Evolutionary conservation across 1,140 invertebrate species (phyloP).

Genomic region (Temnothorax nylanderi): DNA sequence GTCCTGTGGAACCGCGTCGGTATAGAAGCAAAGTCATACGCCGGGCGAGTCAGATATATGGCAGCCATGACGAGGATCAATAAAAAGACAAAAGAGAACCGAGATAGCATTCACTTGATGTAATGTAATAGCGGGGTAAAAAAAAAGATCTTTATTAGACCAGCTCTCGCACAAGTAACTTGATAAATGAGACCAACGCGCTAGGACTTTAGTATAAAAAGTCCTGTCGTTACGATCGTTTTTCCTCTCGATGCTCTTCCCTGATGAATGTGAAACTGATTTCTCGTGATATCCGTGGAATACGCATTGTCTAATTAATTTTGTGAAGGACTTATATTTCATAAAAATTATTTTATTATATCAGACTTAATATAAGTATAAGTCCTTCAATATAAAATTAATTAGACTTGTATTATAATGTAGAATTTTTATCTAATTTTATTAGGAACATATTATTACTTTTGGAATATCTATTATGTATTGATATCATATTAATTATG

Average conservation of each 20-base stretch:
- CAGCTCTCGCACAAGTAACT: conserved; percentile 19
- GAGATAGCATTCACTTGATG: conserved; percentile 12
- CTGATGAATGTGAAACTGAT: conserved; percentile 8
- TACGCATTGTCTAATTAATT: not conserved
- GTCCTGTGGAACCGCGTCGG: conserved; percentile 17
- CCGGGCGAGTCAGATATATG: conserved; percentile 29
- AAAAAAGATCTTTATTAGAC: conserved; percentile 26
- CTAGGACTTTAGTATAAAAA: conserved; percentile 6
- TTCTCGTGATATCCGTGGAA: not conserved
- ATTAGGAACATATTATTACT: not conserved
- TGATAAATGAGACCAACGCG: conserved; percentile 41
- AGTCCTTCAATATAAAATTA: not conserved
- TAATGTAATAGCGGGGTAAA: conserved; percentile 41
- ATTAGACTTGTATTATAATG: not conserved
- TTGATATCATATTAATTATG: not conserved
- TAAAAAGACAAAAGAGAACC: conserved; percentile 49
- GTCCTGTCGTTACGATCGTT: conserved; percentile 13
- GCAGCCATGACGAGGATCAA: conserved; percentile 37
- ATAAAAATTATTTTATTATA: too few species aligned
- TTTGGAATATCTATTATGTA: not conserved
- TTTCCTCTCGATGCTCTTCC: not conserved
- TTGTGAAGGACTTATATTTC: not conserved
- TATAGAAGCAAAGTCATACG: conserved; percentile 33
- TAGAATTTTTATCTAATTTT: not conserved
- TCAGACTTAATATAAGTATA: not conserved